Conservation (phyloP, 2,797 vertebrate genomes). For the Rhyacichthys aspro region DNA sequence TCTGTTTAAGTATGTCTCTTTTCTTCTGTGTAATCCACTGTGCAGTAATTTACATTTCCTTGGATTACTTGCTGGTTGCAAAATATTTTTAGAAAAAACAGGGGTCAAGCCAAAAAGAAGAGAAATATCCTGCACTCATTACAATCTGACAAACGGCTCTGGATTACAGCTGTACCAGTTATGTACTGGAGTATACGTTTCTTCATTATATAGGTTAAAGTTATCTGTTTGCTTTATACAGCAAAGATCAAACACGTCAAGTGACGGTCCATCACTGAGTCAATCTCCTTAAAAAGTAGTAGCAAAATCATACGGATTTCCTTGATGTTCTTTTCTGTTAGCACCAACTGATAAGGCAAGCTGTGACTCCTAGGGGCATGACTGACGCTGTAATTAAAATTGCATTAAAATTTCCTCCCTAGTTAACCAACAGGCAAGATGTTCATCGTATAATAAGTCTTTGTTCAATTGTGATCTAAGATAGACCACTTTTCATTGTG, state of each 20-base stretch:
- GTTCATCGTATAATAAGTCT: background rate
- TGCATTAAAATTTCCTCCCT: conserved; percentile 4
- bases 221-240: too few relatives aligned
- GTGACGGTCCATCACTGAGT: background rate
- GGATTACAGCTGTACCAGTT: too few relatives aligned
- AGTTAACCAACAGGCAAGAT: background rate
- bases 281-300: conserved; percentile 4
- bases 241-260: background rate
- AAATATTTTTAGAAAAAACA: background rate
- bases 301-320: conserved; percentile 8
- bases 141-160: background rate
- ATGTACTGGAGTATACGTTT: too few relatives aligned
- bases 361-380: background rate
- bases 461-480: background rate
- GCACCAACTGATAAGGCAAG: conserved; percentile 4
- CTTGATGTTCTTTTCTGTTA: conserved; percentile 2
- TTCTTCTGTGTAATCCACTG: background rate
- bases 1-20: background rate
- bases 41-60: conserved; percentile 9
- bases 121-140: too few relatives aligned
- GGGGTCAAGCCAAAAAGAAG: too few relatives aligned
- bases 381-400: conserved; percentile 10
- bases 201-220: too few relatives aligned
- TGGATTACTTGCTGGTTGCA: background rate
- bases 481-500: background rate